A percentile compares a stretch with the other conserved stretches of the same genome.
Evolutionary conservation across 2,888 invertebrate genomes (phyloP).

Genomic region (Heliconius cydno): DNA sequence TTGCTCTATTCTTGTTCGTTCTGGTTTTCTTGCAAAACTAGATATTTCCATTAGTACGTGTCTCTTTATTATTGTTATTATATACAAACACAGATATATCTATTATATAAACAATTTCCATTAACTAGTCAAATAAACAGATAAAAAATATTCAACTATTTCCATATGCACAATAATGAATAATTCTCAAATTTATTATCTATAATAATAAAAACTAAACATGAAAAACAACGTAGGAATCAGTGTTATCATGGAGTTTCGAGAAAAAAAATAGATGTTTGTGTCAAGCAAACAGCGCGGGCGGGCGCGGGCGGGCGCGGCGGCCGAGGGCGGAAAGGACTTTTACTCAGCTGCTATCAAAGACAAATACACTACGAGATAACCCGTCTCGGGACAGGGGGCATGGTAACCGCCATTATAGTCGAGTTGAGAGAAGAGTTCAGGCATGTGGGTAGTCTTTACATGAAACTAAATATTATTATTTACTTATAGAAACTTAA

Average conservation of each 20-base stretch:
- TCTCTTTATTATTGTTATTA: not conserved
- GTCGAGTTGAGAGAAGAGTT: not conserved
- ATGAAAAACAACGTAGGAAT: constrained; percentile 44
- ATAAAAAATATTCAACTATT: not conserved
- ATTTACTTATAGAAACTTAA: no score
- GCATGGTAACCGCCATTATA: constrained; percentile 40
- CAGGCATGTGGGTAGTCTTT: not conserved
- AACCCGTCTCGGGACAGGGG: constrained; percentile 50
- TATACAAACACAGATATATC: not conserved
- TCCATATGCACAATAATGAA: not conserved
- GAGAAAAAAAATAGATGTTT: constrained; percentile 62
- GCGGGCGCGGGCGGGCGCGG: constrained; percentile 74
- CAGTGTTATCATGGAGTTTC: constrained; percentile 53
- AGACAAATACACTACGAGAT: constrained; percentile 66
- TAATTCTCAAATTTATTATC: not conserved
- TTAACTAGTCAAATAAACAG: not conserved
- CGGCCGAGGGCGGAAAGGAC: constrained; percentile 64
- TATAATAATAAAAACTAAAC: constrained; percentile 26
- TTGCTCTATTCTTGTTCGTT: constrained; percentile 28
- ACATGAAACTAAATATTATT: no score
- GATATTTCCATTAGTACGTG: not conserved
- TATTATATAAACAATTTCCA: not conserved
- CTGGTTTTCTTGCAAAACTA: constrained; percentile 6
- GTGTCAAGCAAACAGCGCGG: constrained; percentile 67
- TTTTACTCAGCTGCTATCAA: constrained; percentile 72